Percentiles rank a stretch among this genome's conserved stretches.
Evolutionary conservation across 2,888 invertebrate species (phyloP).

Genomic region (Osmoderma eremita): DNA sequence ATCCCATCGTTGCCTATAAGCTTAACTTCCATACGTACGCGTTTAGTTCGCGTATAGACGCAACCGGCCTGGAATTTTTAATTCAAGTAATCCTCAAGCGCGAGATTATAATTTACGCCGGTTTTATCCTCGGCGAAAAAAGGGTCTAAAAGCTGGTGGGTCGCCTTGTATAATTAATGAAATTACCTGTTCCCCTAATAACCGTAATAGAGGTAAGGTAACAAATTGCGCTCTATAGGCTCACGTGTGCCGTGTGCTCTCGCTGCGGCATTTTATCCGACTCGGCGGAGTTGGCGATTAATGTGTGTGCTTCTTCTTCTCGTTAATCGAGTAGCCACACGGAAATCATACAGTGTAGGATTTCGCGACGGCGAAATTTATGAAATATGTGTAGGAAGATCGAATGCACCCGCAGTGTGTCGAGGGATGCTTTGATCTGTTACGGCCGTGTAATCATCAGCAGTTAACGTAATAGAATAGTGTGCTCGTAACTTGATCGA

Average conservation of each 20-base stretch:
- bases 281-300: neutral
- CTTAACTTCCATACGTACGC: too few relatives aligned
- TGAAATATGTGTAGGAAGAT: conserved; percentile 11
- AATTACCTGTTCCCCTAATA: conserved; percentile 24
- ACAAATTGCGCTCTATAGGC: conserved; percentile 24
- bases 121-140: conserved; percentile 8
- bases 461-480: conserved; percentile 15
- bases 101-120: conserved; percentile 16
- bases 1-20: too few relatives aligned
- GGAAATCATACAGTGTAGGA: conserved; percentile 16
- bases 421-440: neutral
- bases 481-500: conserved; percentile 13
- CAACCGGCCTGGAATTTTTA: conserved; percentile 16
- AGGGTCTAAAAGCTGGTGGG: conserved; percentile 15
- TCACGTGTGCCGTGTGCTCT: conserved; percentile 16
- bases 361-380: conserved; percentile 21
- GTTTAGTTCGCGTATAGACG: too few relatives aligned
- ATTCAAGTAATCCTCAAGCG: conserved; percentile 14
- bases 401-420: conserved; percentile 1
- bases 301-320: conserved; percentile 12
- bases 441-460: conserved; percentile 21
- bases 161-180: conserved; percentile 27
- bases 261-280: too few relatives aligned
- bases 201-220: conserved; percentile 26
- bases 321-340: conserved; percentile 3